Base-by-base conservation (phyloP, 2,797 vertebrate genomes). In the Gambelia wislizenii region DNA sequence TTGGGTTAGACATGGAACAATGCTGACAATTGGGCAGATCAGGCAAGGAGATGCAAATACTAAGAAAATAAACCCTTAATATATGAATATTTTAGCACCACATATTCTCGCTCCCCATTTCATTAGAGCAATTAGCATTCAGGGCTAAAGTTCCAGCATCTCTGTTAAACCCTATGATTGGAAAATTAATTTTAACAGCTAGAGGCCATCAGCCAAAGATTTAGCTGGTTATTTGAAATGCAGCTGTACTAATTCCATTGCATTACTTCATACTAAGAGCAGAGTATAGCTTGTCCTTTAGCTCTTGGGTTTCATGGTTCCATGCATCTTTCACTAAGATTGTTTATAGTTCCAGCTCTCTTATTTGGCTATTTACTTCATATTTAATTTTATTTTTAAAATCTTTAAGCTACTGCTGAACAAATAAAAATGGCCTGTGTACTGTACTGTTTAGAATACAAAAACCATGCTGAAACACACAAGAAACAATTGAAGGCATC, bases 1-100 rank as follows among this genome's bases (percentile, higher is more conserved):
- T 69, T 30, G 69, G 81, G 54, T 85, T 89, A 82, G 82, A 76
- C 78, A 67, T 69, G 75, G 47, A 82, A 67, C 77, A 52, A 76
- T 16, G 47, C 39, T 2, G 54, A 54, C 25, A 1, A 70, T 9
- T 78, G 59, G 59, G 52, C 49, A 47, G 83, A 82, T 75, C 75
- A 72, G 36, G 14, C 56, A 86, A 82, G n/a, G 67, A n/a, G 25
- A 82, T 25, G 69, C 18, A 67, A n/a, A 27, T 13, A n/a, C 49
- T 78, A 61, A 84, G 27, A 42, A 59, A 81, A 52, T n/a, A n/a
- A n/a, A n/a, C n/a, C n/a, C n/a, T n/a, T n/a, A n/a, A n/a, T n/a
- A n/a, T n/a, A 79, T 27, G 75, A 47, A 89, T 6, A 33, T 49
- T 74, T 72, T 9, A 47, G 44, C 61, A 36, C 39, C 8, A n/a